phyloP scores from a whole-genome alignment of 35 echinoderm and acorn worm genomes.

The Acanthaster planci region DNA sequence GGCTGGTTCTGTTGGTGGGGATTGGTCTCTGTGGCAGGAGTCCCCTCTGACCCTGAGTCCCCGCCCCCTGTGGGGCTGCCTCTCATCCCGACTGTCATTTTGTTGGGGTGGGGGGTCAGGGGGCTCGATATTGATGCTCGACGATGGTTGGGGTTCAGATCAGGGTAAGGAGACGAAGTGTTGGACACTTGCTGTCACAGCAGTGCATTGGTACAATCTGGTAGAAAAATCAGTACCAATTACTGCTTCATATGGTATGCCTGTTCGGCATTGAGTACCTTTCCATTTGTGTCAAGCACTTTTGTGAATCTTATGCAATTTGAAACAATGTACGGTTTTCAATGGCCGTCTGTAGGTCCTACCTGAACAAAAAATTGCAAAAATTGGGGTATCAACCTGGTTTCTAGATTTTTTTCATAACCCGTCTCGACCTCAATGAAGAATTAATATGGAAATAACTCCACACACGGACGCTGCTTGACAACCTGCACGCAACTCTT shows the following conservation, averaged over 20 bases:
- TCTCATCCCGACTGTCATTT: conserved; percentile 69
- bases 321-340: not conserved
- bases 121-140: not conserved
- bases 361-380: not conserved
- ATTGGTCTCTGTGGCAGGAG: conserved; percentile 28
- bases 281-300: not conserved
- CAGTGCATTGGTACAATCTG: not conserved
- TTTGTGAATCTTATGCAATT: not conserved
- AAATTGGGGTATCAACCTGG: too few relatives aligned
- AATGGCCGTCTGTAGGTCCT: not conserved
- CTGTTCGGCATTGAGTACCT: not conserved
- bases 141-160: not conserved
- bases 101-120: not conserved
- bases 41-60: conserved; percentile 27
- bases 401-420: too few relatives aligned
- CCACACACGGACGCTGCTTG: too few relatives aligned
- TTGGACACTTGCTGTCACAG: not conserved
- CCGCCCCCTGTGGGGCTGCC: conserved; percentile 58
- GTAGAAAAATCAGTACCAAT: not conserved
- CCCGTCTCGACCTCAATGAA: too few relatives aligned
- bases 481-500: too few relatives aligned
- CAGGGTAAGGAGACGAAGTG: not conserved
- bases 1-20: conserved; percentile 32
- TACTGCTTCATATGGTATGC: not conserved
- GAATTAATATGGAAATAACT: too few relatives aligned